Percentiles rank a stretch among this genome's conserved stretches.
Evolutionary conservation across 2,113 vertebrate species (phyloP).

Genomic region (Phylloscopus trochilus): DNA sequence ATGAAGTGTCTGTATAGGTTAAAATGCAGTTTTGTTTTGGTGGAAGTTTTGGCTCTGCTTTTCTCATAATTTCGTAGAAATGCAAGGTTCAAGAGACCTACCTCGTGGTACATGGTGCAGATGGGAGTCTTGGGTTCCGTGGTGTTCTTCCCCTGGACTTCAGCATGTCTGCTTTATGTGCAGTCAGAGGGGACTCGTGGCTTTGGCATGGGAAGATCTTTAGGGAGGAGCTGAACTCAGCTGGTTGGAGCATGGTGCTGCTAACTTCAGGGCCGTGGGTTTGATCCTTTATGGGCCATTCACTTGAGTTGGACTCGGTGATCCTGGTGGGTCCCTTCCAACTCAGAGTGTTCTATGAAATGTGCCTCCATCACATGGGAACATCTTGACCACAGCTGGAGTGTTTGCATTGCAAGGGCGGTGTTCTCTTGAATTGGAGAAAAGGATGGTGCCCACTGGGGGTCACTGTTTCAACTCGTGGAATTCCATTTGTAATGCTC

Average conservation of each 20-base stretch:
- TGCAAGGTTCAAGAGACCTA: neutral
- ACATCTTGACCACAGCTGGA: neutral
- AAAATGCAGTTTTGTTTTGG: neutral
- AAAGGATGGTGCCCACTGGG: neutral
- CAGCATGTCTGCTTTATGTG: neutral
- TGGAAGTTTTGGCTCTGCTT: neutral
- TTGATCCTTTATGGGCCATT: neutral
- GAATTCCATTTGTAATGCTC: neutral
- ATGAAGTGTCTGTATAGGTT: neutral
- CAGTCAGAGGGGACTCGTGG: neutral
- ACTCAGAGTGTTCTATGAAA: neutral
- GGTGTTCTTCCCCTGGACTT: neutral
- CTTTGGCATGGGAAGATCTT: neutral
- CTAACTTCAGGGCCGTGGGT: accelerated
- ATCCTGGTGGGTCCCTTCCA: neutral
- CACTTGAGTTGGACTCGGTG: accelerated
- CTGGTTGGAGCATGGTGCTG: neutral
- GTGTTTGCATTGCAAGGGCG: neutral
- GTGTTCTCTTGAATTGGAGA: neutral
- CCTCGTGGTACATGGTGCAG: neutral
- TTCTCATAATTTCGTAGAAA: neutral
- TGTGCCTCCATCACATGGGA: neutral
- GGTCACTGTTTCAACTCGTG: neutral
- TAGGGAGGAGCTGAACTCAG: neutral
- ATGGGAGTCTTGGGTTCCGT: neutral